Conservation (phyloP, 2,888 invertebrate species). For the Rotaria sp. region DNA sequence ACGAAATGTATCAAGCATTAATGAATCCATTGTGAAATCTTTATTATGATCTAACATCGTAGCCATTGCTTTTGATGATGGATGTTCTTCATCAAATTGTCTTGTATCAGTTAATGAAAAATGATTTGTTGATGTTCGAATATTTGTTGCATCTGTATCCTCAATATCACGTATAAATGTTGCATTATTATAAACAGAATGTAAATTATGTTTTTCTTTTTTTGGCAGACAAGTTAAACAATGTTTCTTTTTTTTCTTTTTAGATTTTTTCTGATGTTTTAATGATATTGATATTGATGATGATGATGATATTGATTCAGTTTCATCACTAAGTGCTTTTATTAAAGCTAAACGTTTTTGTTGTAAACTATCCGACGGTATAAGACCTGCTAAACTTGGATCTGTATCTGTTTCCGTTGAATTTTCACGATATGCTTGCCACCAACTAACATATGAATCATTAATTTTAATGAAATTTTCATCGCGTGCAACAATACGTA, state of each 20-base stretch:
- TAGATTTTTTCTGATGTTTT: not conserved
- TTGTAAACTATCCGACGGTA: slow-evolving; percentile 43
- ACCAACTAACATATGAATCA: not conserved
- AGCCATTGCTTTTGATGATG: not conserved
- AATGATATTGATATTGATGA: not conserved
- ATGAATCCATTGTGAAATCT: not conserved
- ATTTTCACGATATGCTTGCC: slow-evolving; percentile 28
- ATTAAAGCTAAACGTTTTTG: slow-evolving; percentile 9
- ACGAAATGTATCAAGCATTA: not conserved
- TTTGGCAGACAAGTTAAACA: not conserved
- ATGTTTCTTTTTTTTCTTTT: not conserved
- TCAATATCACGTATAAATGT: slow-evolving; percentile 6
- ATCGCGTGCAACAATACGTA: slow-evolving; percentile 10
- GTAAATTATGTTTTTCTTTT: not conserved
- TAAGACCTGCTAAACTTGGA: slow-evolving; percentile 20
- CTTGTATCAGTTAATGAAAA: slow-evolving; percentile 21
- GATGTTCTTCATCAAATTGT: not conserved
- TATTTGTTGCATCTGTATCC: not conserved
- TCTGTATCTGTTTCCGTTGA: not conserved
- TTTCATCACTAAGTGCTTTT: not conserved
- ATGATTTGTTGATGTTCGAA: slow-evolving; percentile 3
- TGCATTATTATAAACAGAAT: slow-evolving; percentile 5
- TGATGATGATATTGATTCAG: not conserved
- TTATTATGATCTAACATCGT: not conserved
- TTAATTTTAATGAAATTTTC: not conserved